phyloP scores from a whole-genome alignment of 1,140 invertebrate genomes.

The Ladona fulva region DNA sequence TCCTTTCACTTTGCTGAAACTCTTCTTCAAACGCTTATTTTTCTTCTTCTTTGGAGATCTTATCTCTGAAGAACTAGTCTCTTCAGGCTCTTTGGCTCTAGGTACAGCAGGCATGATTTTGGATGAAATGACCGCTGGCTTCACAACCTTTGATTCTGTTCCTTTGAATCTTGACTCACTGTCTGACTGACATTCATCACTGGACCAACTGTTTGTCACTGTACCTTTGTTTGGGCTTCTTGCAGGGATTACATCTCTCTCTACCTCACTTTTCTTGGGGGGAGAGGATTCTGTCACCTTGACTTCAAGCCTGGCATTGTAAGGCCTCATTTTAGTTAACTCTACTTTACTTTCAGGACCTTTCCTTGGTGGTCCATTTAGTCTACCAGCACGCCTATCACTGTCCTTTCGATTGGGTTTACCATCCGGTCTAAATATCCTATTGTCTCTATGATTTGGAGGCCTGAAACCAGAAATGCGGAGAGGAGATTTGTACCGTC shows the following conservation, averaged over 20 bases:
- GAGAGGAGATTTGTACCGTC: neutral
- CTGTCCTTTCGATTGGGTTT: neutral
- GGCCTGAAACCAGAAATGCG: neutral
- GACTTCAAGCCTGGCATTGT: neutral
- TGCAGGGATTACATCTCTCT: neutral
- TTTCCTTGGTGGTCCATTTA: neutral
- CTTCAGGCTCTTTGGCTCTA: neutral
- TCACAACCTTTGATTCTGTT: neutral
- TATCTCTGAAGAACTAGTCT: neutral
- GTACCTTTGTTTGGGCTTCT: neutral
- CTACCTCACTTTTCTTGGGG: neutral
- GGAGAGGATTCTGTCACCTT: neutral
- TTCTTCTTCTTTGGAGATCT: slow-evolving; percentile 6
- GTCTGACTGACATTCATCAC: neutral
- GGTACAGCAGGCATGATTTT: neutral
- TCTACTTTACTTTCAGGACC: neutral
- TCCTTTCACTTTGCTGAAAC: neutral
- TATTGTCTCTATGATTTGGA: neutral
- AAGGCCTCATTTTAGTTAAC: neutral
- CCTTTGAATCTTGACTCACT: neutral
- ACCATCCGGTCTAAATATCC: neutral
- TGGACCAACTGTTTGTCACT: neutral
- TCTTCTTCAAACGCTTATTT: neutral
- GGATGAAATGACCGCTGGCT: neutral
- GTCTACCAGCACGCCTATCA: neutral